Percentiles rank a stretch among this genome's conserved stretches.
phyloP scores from a whole-genome alignment of 2,113 vertebrate species.

The Microtus pennsylvanicus region DNA sequence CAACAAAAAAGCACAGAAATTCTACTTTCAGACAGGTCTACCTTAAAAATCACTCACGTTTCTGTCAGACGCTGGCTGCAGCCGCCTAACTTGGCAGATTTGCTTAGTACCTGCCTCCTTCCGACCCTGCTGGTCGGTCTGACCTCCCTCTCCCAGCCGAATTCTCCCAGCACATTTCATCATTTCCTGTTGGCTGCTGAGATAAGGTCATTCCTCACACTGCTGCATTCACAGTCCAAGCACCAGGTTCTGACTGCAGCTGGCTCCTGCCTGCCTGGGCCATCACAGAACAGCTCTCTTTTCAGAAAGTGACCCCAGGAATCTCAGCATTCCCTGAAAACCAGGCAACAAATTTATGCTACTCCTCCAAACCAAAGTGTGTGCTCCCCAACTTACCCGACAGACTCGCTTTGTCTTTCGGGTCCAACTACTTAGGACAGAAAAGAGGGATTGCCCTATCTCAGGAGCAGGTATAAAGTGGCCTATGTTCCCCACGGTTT shows the following conservation, averaged over 20 bases:
- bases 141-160: conserved; percentile 70
- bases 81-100: not conserved
- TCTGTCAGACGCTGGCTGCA: not conserved
- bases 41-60: conserved; percentile 42
- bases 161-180: conserved; percentile 71
- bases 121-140: conserved; percentile 1
- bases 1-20: not conserved
- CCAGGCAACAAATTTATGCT: not conserved
- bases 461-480: not conserved
- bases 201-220: conserved; percentile 57
- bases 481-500: not conserved
- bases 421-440: not conserved
- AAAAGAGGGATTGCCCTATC: not conserved
- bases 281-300: not conserved
- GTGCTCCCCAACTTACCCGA: not conserved
- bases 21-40: conserved; percentile 10
- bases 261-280: not conserved
- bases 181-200: conserved; percentile 81
- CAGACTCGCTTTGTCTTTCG: not conserved
- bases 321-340: not conserved
- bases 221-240: conserved; percentile 28
- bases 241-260: not conserved
- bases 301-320: conserved; percentile 23
- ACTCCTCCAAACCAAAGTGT: not conserved
- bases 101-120: conserved; percentile 67